Percentiles rank a stretch among this genome's conserved stretches.
These are phyloP conservation scores for Paraescarpia echinospica DNA, from an alignment of 1,140 invertebrate genomes.

Conservation along the genomic window DNA sequence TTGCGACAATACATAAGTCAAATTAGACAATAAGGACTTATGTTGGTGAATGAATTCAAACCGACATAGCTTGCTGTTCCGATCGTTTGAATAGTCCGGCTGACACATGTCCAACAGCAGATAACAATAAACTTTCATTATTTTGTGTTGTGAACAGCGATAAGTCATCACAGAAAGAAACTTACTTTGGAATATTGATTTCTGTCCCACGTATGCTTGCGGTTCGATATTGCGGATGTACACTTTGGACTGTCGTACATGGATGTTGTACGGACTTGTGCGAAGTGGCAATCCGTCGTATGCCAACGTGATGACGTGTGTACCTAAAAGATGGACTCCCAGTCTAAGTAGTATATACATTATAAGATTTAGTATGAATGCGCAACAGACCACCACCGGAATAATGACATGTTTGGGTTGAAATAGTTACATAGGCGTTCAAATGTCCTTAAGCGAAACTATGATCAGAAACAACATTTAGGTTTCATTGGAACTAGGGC, in stretches of 20 bases:
- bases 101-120: no score
- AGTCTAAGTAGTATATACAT: neutral
- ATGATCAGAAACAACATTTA: no score
- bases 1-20: no score
- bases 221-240: neutral
- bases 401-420: neutral
- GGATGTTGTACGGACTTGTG: neutral
- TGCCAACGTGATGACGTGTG: neutral
- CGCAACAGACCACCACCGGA: neutral
- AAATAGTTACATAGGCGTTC: no score
- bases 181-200: neutral
- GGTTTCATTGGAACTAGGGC: no score
- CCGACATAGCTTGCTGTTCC: no score
- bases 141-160: neutral
- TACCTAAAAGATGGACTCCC: neutral
- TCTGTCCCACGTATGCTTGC: neutral
- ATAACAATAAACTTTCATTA: no score
- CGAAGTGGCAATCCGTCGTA: neutral
- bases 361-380: neutral
- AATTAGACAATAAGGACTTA: no score
- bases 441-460: no score
- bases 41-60: no score
- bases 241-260: neutral
- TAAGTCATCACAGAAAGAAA: neutral
- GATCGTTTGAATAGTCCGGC: no score